These are phyloP conservation scores for Drosophila pseudotakahashii DNA, from an alignment of 2,888 invertebrate species.

Conservation along the genomic window DNA sequence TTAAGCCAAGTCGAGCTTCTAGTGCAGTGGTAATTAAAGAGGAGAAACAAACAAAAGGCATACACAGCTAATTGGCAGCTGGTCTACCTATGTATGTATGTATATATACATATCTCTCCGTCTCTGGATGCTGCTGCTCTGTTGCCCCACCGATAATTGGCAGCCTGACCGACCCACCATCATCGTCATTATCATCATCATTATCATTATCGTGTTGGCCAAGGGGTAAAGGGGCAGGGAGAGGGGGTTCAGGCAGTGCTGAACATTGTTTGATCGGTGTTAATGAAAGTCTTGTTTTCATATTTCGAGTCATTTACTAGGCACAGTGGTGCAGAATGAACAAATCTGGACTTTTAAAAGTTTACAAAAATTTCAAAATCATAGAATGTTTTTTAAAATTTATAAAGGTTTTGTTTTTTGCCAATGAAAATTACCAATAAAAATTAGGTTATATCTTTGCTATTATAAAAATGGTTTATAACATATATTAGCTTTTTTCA, in stretches of 20 bases:
- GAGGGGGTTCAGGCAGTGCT: neutral
- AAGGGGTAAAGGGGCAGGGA: slow-evolving; percentile 3
- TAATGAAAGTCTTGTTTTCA: slow-evolving; percentile 39
- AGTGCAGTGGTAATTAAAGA: slow-evolving; percentile 66
- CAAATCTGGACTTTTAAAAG: too few species aligned
- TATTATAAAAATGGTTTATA: too few species aligned
- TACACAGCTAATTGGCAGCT: slow-evolving; percentile 70
- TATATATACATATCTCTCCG: neutral
- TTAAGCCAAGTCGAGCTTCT: slow-evolving; percentile 38
- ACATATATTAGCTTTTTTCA: too few species aligned
- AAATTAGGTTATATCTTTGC: too few species aligned
- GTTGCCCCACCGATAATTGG: slow-evolving; percentile 32
- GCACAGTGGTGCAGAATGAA: neutral
- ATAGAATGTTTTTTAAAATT: too few species aligned
- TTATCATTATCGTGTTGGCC: slow-evolving; percentile 31
- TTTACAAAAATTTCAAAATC: too few species aligned
- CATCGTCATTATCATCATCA: slow-evolving; percentile 17
- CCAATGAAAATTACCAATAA: too few species aligned
- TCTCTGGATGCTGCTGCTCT: slow-evolving; percentile 21
- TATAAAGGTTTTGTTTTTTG: too few species aligned
- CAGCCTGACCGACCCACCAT: slow-evolving; percentile 40
- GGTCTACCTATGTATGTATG: slow-evolving; percentile 10
- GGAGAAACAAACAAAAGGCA: slow-evolving; percentile 41
- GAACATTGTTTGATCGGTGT: slow-evolving; percentile 40
- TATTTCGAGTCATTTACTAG: slow-evolving; percentile 15